Conservation (phyloP, 23 tunicate species). For the Halocynthia roretzi region DNA sequence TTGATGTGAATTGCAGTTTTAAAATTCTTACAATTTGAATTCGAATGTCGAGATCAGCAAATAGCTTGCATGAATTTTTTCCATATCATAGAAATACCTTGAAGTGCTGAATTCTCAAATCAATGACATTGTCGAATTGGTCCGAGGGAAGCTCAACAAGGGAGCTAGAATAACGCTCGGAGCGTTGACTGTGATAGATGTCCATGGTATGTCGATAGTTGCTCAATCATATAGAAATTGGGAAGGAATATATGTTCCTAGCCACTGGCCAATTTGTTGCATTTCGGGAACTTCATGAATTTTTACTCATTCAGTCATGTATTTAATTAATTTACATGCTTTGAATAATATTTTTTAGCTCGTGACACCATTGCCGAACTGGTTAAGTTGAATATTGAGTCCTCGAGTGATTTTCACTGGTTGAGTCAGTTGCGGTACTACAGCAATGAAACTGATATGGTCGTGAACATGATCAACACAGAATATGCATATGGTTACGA, state of each 20-base stretch:
- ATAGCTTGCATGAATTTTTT: background rate
- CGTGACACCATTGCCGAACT: slow-evolving; percentile 79
- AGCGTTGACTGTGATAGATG: slow-evolving; percentile 88
- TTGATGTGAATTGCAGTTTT: slow-evolving; percentile 36
- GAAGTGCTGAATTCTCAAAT: slow-evolving; percentile 78
- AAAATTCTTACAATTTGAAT: background rate
- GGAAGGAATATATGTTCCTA: background rate
- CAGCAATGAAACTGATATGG: slow-evolving; percentile 46
- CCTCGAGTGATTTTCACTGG: slow-evolving; percentile 79
- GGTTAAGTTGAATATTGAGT: slow-evolving; percentile 58
- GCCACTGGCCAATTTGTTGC: background rate
- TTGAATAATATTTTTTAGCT: slow-evolving; percentile 33
- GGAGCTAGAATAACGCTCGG: slow-evolving; percentile 79
- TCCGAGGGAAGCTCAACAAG: slow-evolving; percentile 82
- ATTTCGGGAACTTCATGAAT: background rate
- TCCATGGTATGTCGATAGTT: slow-evolving; percentile 52
- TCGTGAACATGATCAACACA: slow-evolving; percentile 93
- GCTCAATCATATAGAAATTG: background rate
- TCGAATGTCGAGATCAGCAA: background rate
- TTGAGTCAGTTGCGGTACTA: slow-evolving; percentile 87
- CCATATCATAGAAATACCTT: slow-evolving; percentile 48
- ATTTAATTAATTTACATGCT: background rate
- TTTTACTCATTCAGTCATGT: background rate
- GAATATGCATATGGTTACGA: slow-evolving; percentile 94
- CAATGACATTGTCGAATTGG: slow-evolving; percentile 89